phyloP scores from a whole-genome alignment of 2,797 vertebrate species.

The Poecilia picta region DNA sequence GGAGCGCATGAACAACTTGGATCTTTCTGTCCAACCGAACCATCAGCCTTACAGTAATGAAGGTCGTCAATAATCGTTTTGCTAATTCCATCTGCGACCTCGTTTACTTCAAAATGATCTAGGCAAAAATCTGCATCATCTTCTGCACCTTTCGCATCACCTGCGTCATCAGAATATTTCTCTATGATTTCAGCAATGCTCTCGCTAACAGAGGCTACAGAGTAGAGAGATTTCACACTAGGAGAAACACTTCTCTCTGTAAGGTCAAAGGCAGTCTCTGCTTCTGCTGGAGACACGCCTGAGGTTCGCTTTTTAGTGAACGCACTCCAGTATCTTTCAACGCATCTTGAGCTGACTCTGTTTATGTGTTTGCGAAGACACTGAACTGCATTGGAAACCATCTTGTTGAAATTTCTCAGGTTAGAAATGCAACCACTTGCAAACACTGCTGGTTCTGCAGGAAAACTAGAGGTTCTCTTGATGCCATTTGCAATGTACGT shows the following conservation, averaged over 20 bases:
- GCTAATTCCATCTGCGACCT: not conserved
- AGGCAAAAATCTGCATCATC: not conserved
- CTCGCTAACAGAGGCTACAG: not conserved
- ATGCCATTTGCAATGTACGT: not conserved
- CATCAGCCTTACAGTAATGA: not conserved
- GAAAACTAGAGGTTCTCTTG: not conserved
- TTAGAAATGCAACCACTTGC: not conserved
- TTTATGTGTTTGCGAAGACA: not conserved
- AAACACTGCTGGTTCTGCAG: not conserved
- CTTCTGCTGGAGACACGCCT: not conserved
- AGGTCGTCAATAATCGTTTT: not conserved
- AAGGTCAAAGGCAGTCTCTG: not conserved
- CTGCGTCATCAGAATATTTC: not conserved
- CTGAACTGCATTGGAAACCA: not conserved
- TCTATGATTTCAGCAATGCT: not conserved
- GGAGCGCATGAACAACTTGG: not conserved
- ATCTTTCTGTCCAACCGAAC: not conserved
- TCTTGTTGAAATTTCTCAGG: not conserved
- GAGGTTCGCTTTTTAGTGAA: not conserved
- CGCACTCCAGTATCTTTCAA: not conserved
- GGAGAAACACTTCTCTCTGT: not conserved
- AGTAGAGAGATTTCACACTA: not conserved
- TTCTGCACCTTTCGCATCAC: not conserved
- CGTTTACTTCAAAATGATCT: not conserved
- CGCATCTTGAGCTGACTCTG: not conserved